Base-by-base conservation (phyloP, 2,888 invertebrate species). In the Eumacrocentrus americanus region DNA sequence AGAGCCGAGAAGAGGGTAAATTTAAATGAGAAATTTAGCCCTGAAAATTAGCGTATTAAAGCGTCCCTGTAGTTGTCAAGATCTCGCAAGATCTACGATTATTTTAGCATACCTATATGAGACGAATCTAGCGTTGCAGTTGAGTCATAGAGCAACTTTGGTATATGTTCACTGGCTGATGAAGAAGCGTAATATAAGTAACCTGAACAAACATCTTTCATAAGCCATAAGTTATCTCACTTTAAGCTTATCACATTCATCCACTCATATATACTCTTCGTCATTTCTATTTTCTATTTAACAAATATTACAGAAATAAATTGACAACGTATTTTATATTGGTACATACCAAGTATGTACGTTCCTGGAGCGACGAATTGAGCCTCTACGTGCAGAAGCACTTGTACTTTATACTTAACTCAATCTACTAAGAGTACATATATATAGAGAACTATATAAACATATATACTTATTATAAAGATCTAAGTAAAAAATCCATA, bases 121-220 rank as follows among this genome's bases (percentile, higher is more conserved):
- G 22, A 35, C 16, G 1, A 50, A 50, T 50, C 14, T 50, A 12
- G 16, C 5, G 18, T 6, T 20, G 2, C 18, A 52, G 52, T 58
- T 58, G 58, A 58, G 51, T 58, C 53, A 53, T 52, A 46, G 47
- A 52, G 23, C 23, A 52, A 53, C 46, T 44, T 52, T 58, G 37
- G 23, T 14, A 48, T 38, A 2, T 38, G 12, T 2, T 38, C 16
- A 14, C 5, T 16, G 29, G 12, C 34, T 50, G 35, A 51, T 51
- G 48, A 48, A 58, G 29, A 51, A 50, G 22, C 42, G 29, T 38
- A 38, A 35, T 22, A 38, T n/a, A 51, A n/a, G n/a, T 16, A 35
- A 52, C 23, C n/a, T 52, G 23, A 51, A 23, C 16, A 44, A 58
- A 51, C 42, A 58, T 35, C n/a, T 37, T 37, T 25, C 20, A 22